These are phyloP conservation scores for Poecilia gillii DNA, from an alignment of 2,797 vertebrate genomes.

Conservation along the genomic window DNA sequence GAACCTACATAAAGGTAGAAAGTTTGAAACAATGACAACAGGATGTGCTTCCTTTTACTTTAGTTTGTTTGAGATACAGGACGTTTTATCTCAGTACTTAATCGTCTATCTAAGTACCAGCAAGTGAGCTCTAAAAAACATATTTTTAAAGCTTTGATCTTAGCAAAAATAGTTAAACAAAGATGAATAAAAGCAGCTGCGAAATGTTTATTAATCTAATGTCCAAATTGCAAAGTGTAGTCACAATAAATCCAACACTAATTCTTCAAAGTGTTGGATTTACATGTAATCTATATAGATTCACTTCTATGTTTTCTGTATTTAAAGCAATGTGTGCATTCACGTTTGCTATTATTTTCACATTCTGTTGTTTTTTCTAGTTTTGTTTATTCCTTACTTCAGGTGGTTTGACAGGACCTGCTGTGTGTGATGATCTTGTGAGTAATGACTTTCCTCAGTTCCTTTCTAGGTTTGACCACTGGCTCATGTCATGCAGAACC, in stretches of 20 bases:
- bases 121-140: not conserved
- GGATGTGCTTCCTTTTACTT: too few relatives aligned
- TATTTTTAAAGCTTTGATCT: not conserved
- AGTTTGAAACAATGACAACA: too few relatives aligned
- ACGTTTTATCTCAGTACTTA: too few relatives aligned
- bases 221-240: not conserved
- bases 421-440: not conserved
- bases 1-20: too few relatives aligned
- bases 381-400: not conserved
- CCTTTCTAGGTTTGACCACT: not conserved
- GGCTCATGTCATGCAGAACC: not conserved
- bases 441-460: not conserved
- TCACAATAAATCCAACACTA: not conserved
- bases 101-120: too few relatives aligned
- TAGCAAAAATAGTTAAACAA: not conserved
- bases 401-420: not conserved
- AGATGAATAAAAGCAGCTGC: not conserved
- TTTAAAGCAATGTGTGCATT: not conserved
- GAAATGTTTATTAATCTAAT: not conserved
- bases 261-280: not conserved
- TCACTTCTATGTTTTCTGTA: not conserved
- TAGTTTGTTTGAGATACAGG: too few relatives aligned
- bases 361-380: not conserved
- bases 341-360: not conserved
- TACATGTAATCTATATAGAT: not conserved